Evolutionary conservation across 2,888 invertebrate species (phyloP).

Genomic region (Aromia moschata): DNA sequence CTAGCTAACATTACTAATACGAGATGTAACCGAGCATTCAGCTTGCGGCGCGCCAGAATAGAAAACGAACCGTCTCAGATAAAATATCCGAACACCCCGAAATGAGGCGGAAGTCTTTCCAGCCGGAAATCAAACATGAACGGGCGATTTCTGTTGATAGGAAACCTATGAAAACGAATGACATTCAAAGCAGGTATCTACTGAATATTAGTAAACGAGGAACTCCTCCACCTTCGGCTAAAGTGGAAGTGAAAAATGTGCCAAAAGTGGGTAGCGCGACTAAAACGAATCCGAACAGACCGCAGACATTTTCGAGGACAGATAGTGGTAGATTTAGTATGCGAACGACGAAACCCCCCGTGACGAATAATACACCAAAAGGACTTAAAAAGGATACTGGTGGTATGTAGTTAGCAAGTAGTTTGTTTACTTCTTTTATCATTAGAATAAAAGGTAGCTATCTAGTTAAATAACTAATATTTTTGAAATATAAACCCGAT

Average conservation of each 20-base stretch:
- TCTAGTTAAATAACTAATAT: not conserved
- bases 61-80: conserved; percentile 65
- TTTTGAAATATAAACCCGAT: not conserved
- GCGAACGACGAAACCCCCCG: conserved; percentile 64
- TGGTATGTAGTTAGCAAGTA: conserved; percentile 40
- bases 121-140: conserved; percentile 51
- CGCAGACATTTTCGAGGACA: conserved; percentile 66
- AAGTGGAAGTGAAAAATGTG: conserved; percentile 46
- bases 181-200: conserved; percentile 61
- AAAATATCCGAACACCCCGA: conserved; percentile 72
- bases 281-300: conserved; percentile 52
- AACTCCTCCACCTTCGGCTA: conserved; percentile 38
- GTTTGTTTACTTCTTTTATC: not conserved
- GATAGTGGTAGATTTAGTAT: conserved; percentile 74
- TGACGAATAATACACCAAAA: conserved; percentile 54
- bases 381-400: conserved; percentile 49
- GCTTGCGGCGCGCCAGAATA: conserved; percentile 72
- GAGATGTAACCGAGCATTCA: conserved; percentile 78
- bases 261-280: conserved; percentile 63
- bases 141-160: conserved; percentile 62
- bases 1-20: conserved; percentile 64
- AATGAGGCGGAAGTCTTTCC: conserved; percentile 67
- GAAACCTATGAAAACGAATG: conserved; percentile 57
- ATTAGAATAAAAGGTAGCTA: not conserved
- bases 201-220: conserved; percentile 55